Evolutionary conservation across 2,113 vertebrate genomes (phyloP), one percentile per base, ranked within the genome.

Genomic region (Prunella himalayana): DNA sequence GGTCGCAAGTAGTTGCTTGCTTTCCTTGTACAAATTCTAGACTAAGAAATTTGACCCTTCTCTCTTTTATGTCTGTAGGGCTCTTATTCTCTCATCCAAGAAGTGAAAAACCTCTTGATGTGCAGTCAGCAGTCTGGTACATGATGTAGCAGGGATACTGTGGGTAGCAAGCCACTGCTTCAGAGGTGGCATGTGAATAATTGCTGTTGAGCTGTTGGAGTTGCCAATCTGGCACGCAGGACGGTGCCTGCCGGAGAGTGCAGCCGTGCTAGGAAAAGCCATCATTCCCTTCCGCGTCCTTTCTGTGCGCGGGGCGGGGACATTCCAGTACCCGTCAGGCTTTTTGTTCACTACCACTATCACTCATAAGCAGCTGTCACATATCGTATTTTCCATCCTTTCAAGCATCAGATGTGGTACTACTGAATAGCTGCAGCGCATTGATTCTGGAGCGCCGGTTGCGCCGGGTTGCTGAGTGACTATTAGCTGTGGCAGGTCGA

Each of bases 351-450:
- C 65, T 70, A 70, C 78, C 77, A 63, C 89, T 76, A 72, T 86
- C 60, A 30, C 85, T 96, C 91, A 66, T 77, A 93, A 85, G 93
- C 94, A 90, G 72, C 84, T 92, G 87, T 93, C 96, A 88, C 73
- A 61, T 78, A 37, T 64, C 14, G 3, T 64, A 80, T 86, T 94
- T 93, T 73, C 70, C 93, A 27, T 64, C 69, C 94, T 92, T 80
- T 92, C 82, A 76, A 77, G 89, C 92, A 84, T 86, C 68, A 60
- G 79, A 86, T 65, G 75, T 31, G 33, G 73, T 61, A 86, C 72
- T 44, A 19, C 81, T 59, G 64, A 90, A 81, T 61, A 82, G 78
- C 88, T 61, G 90, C 51, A 33, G 66, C 2, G 0, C 71, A 60
- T 86, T 82, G 95, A 90, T 94, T 92, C 93, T 82, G 81, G 82